Evolutionary conservation across 1,140 invertebrate genomes (phyloP).

Genomic region (Himalopsyche phryganea): DNA sequence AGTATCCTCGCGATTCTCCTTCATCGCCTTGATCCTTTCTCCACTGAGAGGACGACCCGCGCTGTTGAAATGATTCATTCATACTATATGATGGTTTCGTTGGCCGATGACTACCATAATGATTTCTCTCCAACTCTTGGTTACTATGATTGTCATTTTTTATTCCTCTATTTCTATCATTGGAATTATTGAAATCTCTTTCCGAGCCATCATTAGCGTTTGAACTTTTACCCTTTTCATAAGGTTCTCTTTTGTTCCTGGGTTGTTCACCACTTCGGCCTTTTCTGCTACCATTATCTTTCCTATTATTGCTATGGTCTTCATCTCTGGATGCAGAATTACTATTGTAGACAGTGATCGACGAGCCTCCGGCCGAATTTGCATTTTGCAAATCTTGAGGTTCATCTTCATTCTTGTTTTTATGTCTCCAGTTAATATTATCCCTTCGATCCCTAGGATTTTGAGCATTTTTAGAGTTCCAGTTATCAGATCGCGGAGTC

Average conservation of each 20-base stretch:
- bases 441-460: not conserved
- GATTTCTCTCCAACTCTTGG: too few relatives aligned
- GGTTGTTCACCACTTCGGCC: not conserved
- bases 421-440: constrained; percentile 23
- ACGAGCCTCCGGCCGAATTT: not conserved
- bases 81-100: constrained; percentile 10
- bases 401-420: constrained; percentile 10
- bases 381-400: not conserved
- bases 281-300: not conserved
- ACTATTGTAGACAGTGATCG: constrained; percentile 15
- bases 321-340: not conserved
- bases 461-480: constrained; percentile 13
- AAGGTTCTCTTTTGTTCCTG: not conserved
- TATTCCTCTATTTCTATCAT: too few relatives aligned
- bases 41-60: not conserved
- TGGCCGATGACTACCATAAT: too few relatives aligned
- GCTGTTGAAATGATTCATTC: constrained; percentile 18
- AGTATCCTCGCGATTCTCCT: too few relatives aligned
- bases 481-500: not conserved
- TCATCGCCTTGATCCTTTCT: too few relatives aligned
- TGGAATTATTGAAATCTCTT: too few relatives aligned
- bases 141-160: too few relatives aligned
- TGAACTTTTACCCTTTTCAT: too few relatives aligned
- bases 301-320: constrained; percentile 4
- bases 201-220: too few relatives aligned